Evolutionary conservation across 2,888 invertebrate species (phyloP).

Genomic region (Nephrotoma guestfalica): DNA sequence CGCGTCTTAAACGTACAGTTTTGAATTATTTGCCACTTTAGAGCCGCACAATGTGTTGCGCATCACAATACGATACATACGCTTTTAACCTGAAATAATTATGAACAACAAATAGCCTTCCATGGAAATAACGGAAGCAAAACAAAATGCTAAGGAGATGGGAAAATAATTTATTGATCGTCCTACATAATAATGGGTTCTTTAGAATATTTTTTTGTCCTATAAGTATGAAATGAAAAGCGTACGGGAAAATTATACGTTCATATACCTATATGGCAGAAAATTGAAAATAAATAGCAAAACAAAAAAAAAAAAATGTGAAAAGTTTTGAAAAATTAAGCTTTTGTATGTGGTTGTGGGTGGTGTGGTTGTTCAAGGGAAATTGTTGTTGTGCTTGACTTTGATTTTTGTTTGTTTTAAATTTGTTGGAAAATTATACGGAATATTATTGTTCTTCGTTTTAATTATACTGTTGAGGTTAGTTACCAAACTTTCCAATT

Average conservation of each 20-base stretch:
- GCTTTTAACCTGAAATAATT: not conserved
- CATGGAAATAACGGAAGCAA: not conserved
- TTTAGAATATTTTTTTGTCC: not conserved
- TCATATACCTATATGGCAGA: not conserved
- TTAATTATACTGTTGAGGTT: not conserved
- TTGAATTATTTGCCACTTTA: not conserved
- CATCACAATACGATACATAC: not conserved
- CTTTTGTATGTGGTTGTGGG: not conserved
- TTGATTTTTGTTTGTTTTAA: not conserved
- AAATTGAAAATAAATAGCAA: not conserved
- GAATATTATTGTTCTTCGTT: not conserved
- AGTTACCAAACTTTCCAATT: not conserved
- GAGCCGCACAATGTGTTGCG: not conserved
- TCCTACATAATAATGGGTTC: not conserved
- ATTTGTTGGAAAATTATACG: not conserved
- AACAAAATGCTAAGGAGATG: not conserved
- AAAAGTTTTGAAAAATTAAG: not conserved
- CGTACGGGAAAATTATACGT: not conserved
- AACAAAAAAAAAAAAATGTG: not conserved
- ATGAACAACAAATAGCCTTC: not conserved
- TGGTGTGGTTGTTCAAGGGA: not conserved
- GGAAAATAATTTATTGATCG: not conserved
- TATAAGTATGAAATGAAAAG: not conserved
- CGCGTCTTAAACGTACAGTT: not conserved
- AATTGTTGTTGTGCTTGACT: not conserved